Evolutionary conservation across 2,113 vertebrate genomes (phyloP).

Genomic region (Pseudolaguvia tuberculata): DNA sequence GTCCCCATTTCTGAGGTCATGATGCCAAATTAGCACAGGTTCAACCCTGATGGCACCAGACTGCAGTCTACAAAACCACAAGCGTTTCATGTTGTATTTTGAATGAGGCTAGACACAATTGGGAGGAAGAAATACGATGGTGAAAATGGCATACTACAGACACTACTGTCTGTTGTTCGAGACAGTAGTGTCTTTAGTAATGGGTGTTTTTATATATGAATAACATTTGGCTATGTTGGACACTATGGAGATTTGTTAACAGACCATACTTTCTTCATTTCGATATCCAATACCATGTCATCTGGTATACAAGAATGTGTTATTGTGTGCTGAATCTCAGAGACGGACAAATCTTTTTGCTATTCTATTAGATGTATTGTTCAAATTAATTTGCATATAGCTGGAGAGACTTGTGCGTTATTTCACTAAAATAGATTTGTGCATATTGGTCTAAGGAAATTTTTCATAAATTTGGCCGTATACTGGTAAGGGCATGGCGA

Average conservation of each 20-base stretch:
- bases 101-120: background rate
- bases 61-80: background rate
- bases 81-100: background rate
- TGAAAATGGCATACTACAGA: background rate
- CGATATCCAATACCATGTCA: background rate
- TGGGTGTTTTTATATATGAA: slow-evolving; percentile 1
- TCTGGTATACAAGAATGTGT: slow-evolving; percentile 42
- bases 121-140: background rate
- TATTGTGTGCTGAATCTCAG: background rate
- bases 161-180: background rate
- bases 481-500: too few species aligned
- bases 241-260: background rate
- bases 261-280: background rate
- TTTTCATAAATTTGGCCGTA: too few species aligned
- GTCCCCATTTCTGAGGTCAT: background rate
- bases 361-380: background rate
- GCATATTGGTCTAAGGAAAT: too few species aligned
- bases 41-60: background rate
- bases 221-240: background rate
- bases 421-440: background rate
- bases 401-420: too few species aligned
- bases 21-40: background rate
- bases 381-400: background rate
- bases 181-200: background rate
- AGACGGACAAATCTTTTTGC: background rate